These are phyloP conservation scores for Arctopsyche grandis DNA, from an alignment of 1,140 invertebrate genomes.

Conservation along the genomic window DNA sequence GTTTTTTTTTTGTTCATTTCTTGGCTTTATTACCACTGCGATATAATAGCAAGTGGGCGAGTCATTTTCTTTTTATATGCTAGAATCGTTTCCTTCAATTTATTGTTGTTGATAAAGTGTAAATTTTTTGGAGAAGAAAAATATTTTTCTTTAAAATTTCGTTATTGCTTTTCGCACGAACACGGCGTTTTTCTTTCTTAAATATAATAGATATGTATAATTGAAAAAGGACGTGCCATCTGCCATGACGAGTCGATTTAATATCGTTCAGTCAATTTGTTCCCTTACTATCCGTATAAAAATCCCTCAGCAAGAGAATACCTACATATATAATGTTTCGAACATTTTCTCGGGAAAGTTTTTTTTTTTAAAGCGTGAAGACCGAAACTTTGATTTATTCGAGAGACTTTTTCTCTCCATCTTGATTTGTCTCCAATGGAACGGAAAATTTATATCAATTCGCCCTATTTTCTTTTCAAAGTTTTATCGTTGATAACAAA, in stretches of 20 bases:
- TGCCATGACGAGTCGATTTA: not conserved
- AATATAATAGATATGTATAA: not conserved
- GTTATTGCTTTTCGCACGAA: no score
- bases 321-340: not conserved
- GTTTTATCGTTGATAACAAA: not conserved
- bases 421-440: slow-evolving; percentile 1
- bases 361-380: not conserved
- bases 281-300: not conserved
- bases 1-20: not conserved
- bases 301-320: not conserved
- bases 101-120: no score
- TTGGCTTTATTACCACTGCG: no score
- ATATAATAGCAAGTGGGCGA: no score
- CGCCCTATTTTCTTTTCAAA: not conserved
- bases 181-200: no score
- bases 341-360: not conserved
- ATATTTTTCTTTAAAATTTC: no score
- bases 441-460: slow-evolving; percentile 26
- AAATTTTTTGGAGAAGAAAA: no score
- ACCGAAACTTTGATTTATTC: slow-evolving; percentile 17
- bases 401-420: not conserved
- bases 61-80: no score
- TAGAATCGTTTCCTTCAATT: no score
- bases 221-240: not conserved
- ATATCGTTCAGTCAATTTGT: slow-evolving; percentile 10